Percentiles rank a stretch among this genome's conserved stretches.
Conservation (phyloP, 2,113 vertebrate species). For the Oreochromis niloticus region DNA sequence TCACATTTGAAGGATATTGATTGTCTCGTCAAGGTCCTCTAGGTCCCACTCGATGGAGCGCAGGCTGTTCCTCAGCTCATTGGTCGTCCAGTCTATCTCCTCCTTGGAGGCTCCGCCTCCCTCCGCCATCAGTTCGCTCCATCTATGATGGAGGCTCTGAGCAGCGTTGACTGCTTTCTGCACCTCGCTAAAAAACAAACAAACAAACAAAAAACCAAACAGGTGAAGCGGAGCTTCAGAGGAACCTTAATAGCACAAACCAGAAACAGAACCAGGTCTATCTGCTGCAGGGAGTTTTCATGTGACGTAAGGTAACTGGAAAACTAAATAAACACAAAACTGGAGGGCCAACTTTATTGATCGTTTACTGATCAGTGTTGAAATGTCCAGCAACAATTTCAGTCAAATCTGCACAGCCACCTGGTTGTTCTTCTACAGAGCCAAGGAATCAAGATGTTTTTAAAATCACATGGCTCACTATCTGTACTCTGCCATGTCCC, state of each 20-base stretch:
- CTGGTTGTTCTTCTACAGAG: background rate
- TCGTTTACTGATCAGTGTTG: background rate
- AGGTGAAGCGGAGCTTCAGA: background rate
- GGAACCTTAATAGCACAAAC: background rate
- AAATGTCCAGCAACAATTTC: background rate
- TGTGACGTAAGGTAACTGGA: background rate
- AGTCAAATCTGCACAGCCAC: background rate
- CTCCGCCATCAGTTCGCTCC: constrained; percentile 86
- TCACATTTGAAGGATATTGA: constrained; percentile 85
- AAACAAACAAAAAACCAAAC: background rate
- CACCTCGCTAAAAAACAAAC: constrained; percentile 79
- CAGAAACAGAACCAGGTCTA: background rate
- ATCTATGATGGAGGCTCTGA: constrained; percentile 92
- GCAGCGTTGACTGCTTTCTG: constrained; percentile 95
- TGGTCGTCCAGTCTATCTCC: constrained; percentile 97
- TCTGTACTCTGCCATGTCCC: background rate
- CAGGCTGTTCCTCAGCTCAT: constrained; percentile 94
- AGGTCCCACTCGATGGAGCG: constrained; percentile 98
- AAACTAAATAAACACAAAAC: background rate
- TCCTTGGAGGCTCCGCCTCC: constrained; percentile 83
- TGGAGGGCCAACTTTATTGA: background rate
- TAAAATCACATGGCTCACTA: background rate
- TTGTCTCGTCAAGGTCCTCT: constrained; percentile 96
- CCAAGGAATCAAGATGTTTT: background rate
- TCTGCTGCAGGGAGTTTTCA: background rate